Base-by-base conservation (phyloP, 2,113 vertebrate genomes). In the Paratilapia polleni region DNA sequence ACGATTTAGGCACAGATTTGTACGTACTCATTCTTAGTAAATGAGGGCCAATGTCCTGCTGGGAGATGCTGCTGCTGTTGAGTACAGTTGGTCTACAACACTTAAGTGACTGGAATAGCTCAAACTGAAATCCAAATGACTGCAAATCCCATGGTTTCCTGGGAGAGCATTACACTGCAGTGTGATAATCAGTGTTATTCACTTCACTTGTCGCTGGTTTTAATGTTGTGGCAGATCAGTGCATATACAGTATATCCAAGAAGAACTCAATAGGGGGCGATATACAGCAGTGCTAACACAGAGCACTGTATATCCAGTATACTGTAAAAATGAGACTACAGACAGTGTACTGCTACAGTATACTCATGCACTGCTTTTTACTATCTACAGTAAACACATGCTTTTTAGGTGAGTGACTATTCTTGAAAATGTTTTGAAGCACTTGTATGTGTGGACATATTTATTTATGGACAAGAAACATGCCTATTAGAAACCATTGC, bases 191-290 rank as follows among this genome's bases (percentile, higher is more conserved):
- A 34, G 2, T 73, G 26, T 52, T 54, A 28, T 47, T n/a, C 26
- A 49, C 43, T 52, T 73, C 43, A 20, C 68, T 73, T 73, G 52
- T 73, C 28, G 34, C 47, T n/a, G 47, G 11, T 54, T 73, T 49
- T 49, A 52, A 7, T 57, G n/a, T 57, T 22, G 56, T 58, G 22
- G 10, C 56, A 24, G 22, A 58, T 58, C 56, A 58, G 22, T 31
- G 43, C 12, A 1, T 63, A 6, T 26, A 31, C 15, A 0, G 58
- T 36, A 17, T 80, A 8, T 88, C 19, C 61, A 49, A 78, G 41
- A 2, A 59, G n/a, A 47, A 14, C 19, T 83, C 81, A 86, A 66
- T 60, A 90, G 88, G 77, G 76, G 82, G 81, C 73, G 1, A 34
- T 73, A 74, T 34, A 73, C 3, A 88, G 68, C 73, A 90, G 52